Percentiles rank a stretch among this genome's conserved stretches.
These are phyloP conservation scores for Lota lota DNA, from an alignment of 2,113 vertebrate species.

Conservation along the genomic window DNA sequence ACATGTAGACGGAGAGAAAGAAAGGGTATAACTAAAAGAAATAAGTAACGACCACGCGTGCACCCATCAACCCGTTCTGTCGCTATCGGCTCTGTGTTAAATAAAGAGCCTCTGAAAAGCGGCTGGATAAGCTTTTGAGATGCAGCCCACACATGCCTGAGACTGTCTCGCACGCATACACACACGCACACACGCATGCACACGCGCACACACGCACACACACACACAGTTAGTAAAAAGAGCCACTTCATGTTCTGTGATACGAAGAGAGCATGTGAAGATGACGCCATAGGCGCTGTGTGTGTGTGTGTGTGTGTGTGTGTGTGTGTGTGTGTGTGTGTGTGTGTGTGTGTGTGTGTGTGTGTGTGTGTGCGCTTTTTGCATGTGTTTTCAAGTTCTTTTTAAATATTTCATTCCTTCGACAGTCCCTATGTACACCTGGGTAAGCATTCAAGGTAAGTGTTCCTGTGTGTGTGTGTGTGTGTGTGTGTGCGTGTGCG, in stretches of 20 bases:
- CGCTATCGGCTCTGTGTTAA: too few species aligned
- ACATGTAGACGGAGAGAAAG: too few species aligned
- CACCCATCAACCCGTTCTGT: too few species aligned
- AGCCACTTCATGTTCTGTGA: not conserved
- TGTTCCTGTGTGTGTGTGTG: too few species aligned
- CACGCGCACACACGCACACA: slow-evolving; percentile 5
- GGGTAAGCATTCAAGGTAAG: not conserved
- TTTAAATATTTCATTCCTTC: not conserved
- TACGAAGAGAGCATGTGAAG: not conserved
- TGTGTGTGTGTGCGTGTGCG: too few species aligned
- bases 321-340: slow-evolving; percentile 1
- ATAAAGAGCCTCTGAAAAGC: too few species aligned
- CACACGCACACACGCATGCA: not conserved
- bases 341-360: not conserved
- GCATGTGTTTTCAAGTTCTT: not conserved
- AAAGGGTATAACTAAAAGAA: too few species aligned
- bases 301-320: slow-evolving; percentile 10
- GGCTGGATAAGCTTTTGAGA: not conserved
- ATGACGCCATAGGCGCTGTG: slow-evolving; percentile 8
- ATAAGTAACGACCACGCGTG: too few species aligned
- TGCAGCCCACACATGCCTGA: not conserved
- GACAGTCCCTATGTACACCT: not conserved
- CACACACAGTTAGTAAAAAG: not conserved
- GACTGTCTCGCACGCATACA: not conserved
- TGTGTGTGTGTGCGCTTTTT: not conserved